Percentiles rank a stretch among this genome's conserved stretches.
Evolutionary conservation across 2,888 invertebrate genomes (phyloP).

Genomic region (Chrysomela aeneicollis): DNA sequence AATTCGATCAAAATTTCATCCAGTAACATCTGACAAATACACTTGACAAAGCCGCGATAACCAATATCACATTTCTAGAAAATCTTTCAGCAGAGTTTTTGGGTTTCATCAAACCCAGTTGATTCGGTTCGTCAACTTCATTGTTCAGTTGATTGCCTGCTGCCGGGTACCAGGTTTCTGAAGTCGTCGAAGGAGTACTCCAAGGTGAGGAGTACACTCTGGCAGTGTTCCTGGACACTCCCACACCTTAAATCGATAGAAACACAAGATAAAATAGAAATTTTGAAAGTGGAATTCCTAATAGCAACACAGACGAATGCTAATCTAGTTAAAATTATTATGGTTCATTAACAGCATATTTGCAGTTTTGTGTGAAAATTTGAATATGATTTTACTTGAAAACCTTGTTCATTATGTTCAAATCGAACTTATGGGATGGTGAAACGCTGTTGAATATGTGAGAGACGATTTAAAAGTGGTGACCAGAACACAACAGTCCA

Average conservation of each 20-base stretch:
- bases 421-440: no score
- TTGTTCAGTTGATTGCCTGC: constrained; percentile 65
- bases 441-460: no score
- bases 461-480: no score
- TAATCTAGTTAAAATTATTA: no score
- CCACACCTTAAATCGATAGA: constrained; percentile 20
- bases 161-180: constrained; percentile 62
- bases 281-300: neutral
- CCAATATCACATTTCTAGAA: neutral
- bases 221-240: constrained; percentile 17
- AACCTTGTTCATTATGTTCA: no score
- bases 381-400: no score
- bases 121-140: constrained; percentile 68
- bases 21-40: neutral
- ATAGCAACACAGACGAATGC: no score
- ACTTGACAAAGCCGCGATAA: neutral
- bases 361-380: no score
- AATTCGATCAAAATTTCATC: no score
- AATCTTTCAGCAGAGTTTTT: constrained; percentile 33
- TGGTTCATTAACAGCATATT: no score
- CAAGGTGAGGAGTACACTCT: constrained; percentile 24
- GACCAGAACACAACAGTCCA: no score
- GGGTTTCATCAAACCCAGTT: constrained; percentile 61
- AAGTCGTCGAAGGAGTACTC: constrained; percentile 24
- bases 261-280: neutral